These are phyloP conservation scores for Pemphredon lugubris DNA, from an alignment of 2,888 invertebrate genomes.

Conservation along the genomic window DNA sequence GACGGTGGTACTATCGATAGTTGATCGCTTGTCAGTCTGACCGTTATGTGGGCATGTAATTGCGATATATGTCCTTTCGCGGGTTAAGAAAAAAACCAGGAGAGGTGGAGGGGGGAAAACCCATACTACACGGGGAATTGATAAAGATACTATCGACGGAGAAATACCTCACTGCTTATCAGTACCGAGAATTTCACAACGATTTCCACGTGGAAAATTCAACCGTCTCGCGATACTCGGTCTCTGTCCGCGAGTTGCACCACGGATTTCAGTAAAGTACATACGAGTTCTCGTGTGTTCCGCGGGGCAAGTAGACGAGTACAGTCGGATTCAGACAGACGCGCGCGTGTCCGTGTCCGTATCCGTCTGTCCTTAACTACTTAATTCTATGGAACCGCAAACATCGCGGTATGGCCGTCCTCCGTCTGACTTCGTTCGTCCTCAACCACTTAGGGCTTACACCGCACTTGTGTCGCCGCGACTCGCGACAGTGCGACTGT, in stretches of 20 bases:
- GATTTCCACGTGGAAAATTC: not conserved
- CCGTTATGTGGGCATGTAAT: slow-evolving; percentile 55
- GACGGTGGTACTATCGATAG: slow-evolving; percentile 33
- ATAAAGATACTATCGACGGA: slow-evolving; percentile 37
- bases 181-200: not conserved
- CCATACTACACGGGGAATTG: slow-evolving; percentile 2
- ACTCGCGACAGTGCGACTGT: too few relatives aligned
- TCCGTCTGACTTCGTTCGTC: not conserved
- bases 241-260: not conserved
- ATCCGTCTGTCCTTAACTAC: slow-evolving; percentile 48
- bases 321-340: slow-evolving; percentile 43
- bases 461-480: too few relatives aligned
- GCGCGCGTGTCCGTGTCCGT: slow-evolving; percentile 36
- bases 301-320: slow-evolving; percentile 47
- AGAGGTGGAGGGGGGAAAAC: not conserved
- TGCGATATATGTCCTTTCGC: slow-evolving; percentile 33
- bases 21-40: slow-evolving; percentile 39
- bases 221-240: not conserved
- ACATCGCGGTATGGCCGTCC: not conserved
- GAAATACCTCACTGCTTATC: slow-evolving; percentile 10
- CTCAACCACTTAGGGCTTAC: not conserved
- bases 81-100: not conserved
- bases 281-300: not conserved
- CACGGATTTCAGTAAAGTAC: not conserved
- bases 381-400: slow-evolving; percentile 45